Evolutionary conservation across 2,113 vertebrate species (phyloP).

Genomic region (Pseudorasbora parva): DNA sequence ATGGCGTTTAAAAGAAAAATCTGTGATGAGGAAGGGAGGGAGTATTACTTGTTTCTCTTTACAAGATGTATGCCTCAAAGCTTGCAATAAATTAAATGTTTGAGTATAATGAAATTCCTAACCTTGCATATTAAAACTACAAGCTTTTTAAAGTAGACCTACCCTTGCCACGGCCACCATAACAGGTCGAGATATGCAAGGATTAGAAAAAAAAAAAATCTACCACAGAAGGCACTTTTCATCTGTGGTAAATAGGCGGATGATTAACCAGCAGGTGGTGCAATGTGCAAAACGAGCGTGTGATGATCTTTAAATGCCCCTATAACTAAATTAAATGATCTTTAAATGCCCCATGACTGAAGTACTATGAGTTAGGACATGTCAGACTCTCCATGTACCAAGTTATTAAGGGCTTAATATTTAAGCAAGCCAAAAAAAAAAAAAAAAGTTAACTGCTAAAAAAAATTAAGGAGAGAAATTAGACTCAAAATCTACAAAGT

Average conservation of each 20-base stretch:
- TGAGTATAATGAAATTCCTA: slow-evolving; percentile 27
- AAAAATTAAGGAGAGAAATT: background rate
- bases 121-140: slow-evolving; percentile 34
- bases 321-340: too few relatives aligned
- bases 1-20: slow-evolving; percentile 57
- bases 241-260: slow-evolving; percentile 52
- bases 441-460: background rate
- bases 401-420: background rate
- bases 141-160: background rate
- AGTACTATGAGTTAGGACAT: background rate
- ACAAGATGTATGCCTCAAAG: slow-evolving; percentile 38
- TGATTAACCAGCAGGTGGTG: slow-evolving; percentile 81
- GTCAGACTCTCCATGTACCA: background rate
- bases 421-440: background rate
- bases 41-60: slow-evolving; percentile 30
- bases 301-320: background rate
- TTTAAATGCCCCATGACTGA: background rate
- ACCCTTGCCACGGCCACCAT: background rate
- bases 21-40: slow-evolving; percentile 7
- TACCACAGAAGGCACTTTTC: background rate
- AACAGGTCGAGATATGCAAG: background rate
- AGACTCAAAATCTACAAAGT: too few relatives aligned
- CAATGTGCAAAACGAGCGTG: slow-evolving; percentile 60
- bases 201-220: background rate
- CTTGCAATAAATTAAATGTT: slow-evolving; percentile 13